Percentiles rank a stretch among this genome's conserved stretches.
Conservation (phyloP, 2,113 vertebrate genomes). For the Tupaia chinensis region DNA sequence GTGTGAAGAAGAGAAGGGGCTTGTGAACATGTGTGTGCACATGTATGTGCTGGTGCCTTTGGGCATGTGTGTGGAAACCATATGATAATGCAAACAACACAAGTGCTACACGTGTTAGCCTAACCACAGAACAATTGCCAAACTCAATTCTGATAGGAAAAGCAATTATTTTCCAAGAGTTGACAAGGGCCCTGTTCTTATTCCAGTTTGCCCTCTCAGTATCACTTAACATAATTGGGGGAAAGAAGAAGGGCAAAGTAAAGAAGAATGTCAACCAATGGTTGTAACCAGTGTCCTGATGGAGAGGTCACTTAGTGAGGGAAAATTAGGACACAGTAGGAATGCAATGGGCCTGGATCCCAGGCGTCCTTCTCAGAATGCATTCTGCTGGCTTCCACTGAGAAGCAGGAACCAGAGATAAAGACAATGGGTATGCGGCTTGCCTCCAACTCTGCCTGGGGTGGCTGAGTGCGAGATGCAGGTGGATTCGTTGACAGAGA, state of each 20-base stretch:
- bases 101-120: background rate
- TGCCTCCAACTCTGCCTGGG: background rate
- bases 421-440: background rate
- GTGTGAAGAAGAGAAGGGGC: background rate
- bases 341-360: background rate
- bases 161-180: conserved; percentile 48
- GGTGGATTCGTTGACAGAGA: background rate
- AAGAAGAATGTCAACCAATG: background rate
- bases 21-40: background rate
- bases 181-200: background rate
- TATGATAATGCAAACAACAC: background rate
- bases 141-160: conserved; percentile 20
- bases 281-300: background rate
- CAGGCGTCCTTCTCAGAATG: background rate
- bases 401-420: background rate
- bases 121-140: conserved; percentile 52
- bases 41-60: background rate
- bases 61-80: background rate
- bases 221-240: background rate
- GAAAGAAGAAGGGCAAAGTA: background rate
- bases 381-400: background rate
- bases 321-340: background rate
- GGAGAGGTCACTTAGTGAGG: background rate
- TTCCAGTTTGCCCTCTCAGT: conserved; percentile 48
- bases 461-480: background rate